Evolutionary conservation across 92 coral and sea anemone genomes (phyloP).

Genomic region (Epizoanthus rinbou): DNA sequence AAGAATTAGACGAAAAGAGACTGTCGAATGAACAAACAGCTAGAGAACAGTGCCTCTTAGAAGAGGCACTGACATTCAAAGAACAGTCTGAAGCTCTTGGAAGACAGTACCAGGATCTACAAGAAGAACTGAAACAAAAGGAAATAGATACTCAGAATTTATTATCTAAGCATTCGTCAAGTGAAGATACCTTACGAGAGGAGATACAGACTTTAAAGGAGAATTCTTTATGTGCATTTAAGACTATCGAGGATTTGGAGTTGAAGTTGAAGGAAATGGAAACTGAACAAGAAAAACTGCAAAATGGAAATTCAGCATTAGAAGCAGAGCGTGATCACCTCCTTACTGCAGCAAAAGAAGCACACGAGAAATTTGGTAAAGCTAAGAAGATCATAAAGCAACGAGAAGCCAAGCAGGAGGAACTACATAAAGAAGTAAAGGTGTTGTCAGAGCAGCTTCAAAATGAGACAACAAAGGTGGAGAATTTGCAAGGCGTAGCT

Average conservation of each 20-base stretch:
- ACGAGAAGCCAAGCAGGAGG: conserved; percentile 21
- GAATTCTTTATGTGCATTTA: too few relatives aligned
- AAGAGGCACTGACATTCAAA: conserved; percentile 11
- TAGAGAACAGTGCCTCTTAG: not conserved
- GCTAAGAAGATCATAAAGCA: conserved; percentile 36
- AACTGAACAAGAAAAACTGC: conserved; percentile 42
- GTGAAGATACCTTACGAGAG: too few relatives aligned
- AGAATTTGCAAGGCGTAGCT: conserved; percentile 25
- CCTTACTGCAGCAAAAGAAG: conserved; percentile 30
- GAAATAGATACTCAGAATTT: conserved; percentile 6
- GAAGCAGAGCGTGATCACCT: not conserved
- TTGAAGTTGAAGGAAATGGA: too few relatives aligned
- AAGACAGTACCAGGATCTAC: conserved; percentile 29
- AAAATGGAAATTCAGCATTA: conserved; percentile 42
- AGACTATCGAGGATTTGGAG: too few relatives aligned
- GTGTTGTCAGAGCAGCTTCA: conserved; percentile 40
- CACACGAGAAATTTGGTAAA: conserved; percentile 16
- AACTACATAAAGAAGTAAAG: not conserved
- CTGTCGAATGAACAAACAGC: conserved; percentile 6
- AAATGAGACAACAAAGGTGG: conserved; percentile 13
- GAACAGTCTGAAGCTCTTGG: conserved; percentile 33
- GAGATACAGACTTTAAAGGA: too few relatives aligned
- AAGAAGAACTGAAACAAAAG: conserved; percentile 14
- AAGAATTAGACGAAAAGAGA: conserved; percentile 10
- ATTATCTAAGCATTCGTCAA: not conserved